Evolutionary conservation across 1,140 invertebrate genomes (phyloP).

Genomic region (Cherax destructor): DNA sequence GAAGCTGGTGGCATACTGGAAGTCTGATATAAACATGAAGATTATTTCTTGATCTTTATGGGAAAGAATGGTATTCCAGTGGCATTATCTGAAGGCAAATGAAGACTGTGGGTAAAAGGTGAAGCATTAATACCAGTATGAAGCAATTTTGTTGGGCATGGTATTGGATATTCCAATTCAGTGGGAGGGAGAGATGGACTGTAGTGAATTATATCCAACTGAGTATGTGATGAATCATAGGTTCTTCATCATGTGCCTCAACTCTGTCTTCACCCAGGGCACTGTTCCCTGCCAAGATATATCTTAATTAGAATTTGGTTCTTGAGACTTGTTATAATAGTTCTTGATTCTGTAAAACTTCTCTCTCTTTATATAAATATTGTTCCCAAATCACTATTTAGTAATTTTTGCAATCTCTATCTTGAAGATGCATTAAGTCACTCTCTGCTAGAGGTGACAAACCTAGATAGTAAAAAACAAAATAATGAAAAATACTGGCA

Average conservation of each 20-base stretch:
- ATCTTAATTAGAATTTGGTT: background rate
- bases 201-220: background rate
- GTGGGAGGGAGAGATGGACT: background rate
- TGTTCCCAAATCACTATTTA: too few relatives aligned
- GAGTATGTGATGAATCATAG: background rate
- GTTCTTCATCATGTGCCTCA: background rate
- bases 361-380: too few relatives aligned
- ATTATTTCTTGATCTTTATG: background rate
- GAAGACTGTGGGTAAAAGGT: background rate
- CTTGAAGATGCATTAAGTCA: too few relatives aligned
- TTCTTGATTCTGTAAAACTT: background rate
- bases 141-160: background rate
- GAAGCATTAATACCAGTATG: background rate
- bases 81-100: background rate
- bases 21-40: background rate
- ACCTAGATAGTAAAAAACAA: too few relatives aligned
- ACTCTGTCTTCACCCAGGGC: background rate
- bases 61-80: background rate
- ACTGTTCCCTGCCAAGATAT: conserved; percentile 21
- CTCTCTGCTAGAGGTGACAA: too few relatives aligned
- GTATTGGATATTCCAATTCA: background rate
- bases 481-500: too few relatives aligned
- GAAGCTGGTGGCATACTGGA: background rate
- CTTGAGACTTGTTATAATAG: background rate
- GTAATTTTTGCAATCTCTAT: too few relatives aligned